Percentiles rank a stretch among this genome's conserved stretches.
These are phyloP conservation scores for Abrostola tripartita DNA, from an alignment of 2,888 invertebrate genomes.

Conservation along the genomic window DNA sequence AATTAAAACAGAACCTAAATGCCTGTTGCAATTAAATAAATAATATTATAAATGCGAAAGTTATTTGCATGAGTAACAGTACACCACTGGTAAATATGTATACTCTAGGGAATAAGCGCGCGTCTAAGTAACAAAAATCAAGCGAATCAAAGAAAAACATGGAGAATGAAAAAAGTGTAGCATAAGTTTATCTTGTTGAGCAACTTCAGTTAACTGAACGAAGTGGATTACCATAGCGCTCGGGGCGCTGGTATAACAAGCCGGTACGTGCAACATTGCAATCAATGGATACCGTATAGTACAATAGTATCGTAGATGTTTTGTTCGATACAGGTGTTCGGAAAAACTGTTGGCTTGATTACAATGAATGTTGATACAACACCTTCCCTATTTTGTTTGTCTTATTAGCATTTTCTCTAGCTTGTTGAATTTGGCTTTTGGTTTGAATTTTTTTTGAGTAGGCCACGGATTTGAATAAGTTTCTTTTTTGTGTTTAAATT, in stretches of 20 bases:
- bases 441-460: no score
- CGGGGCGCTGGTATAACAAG: slow-evolving; percentile 34
- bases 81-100: neutral
- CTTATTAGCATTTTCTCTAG: no score
- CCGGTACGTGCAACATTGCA: slow-evolving; percentile 28
- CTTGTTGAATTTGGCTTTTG: no score
- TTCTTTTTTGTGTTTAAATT: no score
- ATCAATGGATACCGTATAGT: slow-evolving; percentile 21
- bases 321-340: neutral
- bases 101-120: no score
- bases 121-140: slow-evolving; percentile 18
- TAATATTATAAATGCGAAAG: neutral
- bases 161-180: slow-evolving; percentile 31
- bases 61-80: neutral
- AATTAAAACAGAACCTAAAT: no score
- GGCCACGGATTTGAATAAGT: no score
- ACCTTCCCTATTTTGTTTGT: neutral
- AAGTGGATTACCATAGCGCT: slow-evolving; percentile 43
- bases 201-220: slow-evolving; percentile 35
- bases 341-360: neutral
- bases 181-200: slow-evolving; percentile 43
- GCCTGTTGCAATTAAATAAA: no score
- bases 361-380: neutral
- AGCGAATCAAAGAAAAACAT: slow-evolving; percentile 22
- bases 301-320: neutral